Conservation (phyloP, 1,140 invertebrate genomes). For the Platyura marginata region DNA sequence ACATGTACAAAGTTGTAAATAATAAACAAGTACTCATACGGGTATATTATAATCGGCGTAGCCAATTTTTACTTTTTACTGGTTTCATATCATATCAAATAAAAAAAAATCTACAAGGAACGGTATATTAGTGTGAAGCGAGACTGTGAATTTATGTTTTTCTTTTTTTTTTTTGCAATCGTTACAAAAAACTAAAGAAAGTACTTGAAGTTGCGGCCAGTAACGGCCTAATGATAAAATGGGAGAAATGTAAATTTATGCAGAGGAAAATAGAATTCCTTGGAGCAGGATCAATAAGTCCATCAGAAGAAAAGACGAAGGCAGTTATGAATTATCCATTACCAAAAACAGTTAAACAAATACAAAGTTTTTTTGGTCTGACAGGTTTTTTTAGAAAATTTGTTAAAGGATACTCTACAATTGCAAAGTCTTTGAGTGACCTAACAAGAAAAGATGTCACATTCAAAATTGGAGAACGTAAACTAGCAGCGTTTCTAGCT, state of each 20-base stretch:
- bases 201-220: conserved; percentile 2
- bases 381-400: conserved; percentile 17
- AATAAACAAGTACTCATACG: too few relatives aligned
- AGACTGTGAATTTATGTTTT: too few relatives aligned
- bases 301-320: conserved; percentile 8
- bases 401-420: conserved; percentile 9
- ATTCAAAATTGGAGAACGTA: conserved; percentile 7
- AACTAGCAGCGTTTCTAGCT: conserved; percentile 9
- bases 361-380: conserved; percentile 14
- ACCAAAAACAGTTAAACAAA: conserved; percentile 12
- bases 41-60: too few relatives aligned
- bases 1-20: too few relatives aligned
- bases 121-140: too few relatives aligned
- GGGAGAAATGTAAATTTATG: conserved; percentile 12
- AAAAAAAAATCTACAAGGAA: too few relatives aligned
- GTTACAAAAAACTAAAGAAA: too few relatives aligned
- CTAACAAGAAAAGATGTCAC: conserved; percentile 3
- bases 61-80: too few relatives aligned
- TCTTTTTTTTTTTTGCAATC: too few relatives aligned
- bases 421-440: conserved; percentile 8
- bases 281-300: conserved; percentile 7
- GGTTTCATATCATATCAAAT: too few relatives aligned
- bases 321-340: conserved; percentile 12
- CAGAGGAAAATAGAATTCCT: conserved; percentile 7
- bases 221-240: conserved; percentile 6